Evolutionary conservation across 2,888 invertebrate species (phyloP), one percentile per base, ranked within the genome.

Genomic region (Agrochola lychnidis): DNA sequence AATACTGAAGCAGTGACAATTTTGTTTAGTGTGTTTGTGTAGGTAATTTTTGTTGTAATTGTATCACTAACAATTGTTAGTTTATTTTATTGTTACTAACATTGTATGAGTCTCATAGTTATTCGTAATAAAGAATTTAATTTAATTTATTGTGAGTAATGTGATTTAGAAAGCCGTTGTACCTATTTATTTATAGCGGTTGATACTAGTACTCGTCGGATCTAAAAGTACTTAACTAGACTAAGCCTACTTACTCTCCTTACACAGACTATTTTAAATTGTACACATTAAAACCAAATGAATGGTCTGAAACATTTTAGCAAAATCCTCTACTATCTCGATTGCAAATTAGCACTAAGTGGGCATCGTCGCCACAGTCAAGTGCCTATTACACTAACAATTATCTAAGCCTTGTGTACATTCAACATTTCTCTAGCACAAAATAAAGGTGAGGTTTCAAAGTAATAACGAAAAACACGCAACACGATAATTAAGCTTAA

Each of bases 401-500:
- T 74, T 71, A 61, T 74, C 71, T 76, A 73, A 81, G 64, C 69
- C 25, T 69, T 75, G 70, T 59, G 42, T 64, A 68, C 57, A 77
- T 70, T 36, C 25, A 75, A 68, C 59, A 73, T 76, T 82, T 69
- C 59, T 67, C 66, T 64, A 64, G n/a, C 74, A 64, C 45, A 56
- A 76, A 73, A 81, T 74, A 68, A 72, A 82, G 78, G 79, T 69
- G 79, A 62, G 73, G 53, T 79, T 69, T 64, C 42, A 48, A 48
- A 75, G 72, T 79, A 83, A 80, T 76, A 76, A 63, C 76, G 51
- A 78, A 66, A 78, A 83, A 64, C 85, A 88, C 85, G 88, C 87
- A 78, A 85, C 81, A 82, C 76, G 70, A 85, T 83, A 87, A 88
- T 87, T 87, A 82, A 70, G 63, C 76, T 70, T 86, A 78, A 76